These are phyloP conservation scores for Notiomystis cincta DNA, from an alignment of 2,113 vertebrate species.

Conservation along the genomic window DNA sequence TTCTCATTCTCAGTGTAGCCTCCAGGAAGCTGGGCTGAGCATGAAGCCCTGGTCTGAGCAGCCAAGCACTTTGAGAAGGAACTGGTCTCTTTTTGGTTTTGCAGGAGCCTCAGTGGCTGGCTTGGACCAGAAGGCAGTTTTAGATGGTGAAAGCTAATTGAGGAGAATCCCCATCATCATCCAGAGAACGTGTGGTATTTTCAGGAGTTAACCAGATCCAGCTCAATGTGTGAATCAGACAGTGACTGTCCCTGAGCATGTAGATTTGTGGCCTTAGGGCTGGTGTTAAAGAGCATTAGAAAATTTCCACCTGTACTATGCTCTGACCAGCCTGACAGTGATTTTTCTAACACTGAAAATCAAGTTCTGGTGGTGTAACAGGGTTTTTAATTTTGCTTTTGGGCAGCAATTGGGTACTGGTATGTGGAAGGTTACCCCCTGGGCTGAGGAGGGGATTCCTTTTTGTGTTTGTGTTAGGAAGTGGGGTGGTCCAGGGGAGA, in stretches of 20 bases:
- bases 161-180: neutral
- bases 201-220: neutral
- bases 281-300: neutral
- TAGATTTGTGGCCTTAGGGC: neutral
- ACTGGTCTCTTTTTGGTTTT: neutral
- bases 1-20: neutral
- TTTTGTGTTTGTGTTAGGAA: neutral
- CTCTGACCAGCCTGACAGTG: neutral
- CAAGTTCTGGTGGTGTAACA: neutral
- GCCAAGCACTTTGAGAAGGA: neutral
- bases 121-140: neutral
- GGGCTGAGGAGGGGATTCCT: neutral
- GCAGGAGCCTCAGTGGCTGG: neutral
- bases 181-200: neutral
- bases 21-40: neutral
- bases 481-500: fast-evolving
- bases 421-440: neutral
- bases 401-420: neutral
- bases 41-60: neutral
- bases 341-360: neutral
- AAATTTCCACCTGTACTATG: neutral
- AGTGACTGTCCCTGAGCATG: neutral
- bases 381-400: neutral
- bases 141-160: neutral
- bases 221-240: neutral